Evolutionary conservation across 2,888 invertebrate species (phyloP), one percentile per base, ranked within the genome.

Genomic region (Polylopha cassiicola): DNA sequence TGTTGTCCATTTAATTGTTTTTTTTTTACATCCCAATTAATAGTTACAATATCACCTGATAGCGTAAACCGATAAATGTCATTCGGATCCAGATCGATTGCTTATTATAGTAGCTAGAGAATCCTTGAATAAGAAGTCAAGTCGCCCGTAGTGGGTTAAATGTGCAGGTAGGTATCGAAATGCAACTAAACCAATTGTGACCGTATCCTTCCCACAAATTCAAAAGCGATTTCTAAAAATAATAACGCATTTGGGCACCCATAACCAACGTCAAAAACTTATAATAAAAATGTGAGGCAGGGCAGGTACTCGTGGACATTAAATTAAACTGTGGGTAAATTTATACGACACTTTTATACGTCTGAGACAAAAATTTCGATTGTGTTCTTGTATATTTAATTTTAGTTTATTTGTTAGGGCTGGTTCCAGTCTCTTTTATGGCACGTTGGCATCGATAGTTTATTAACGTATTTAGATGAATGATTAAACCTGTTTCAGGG

Each of bases 291-390:
- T 61, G 61, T 73, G 73, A 76, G 65, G 73, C 82, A 80, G 82
- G 65, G 72, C 82, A 81, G 84, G 80, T 80, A 82, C 81, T 73
- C 77, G 81, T 80, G 78, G 82, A 84, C 85, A 82, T 84, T 84
- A 85, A 85, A 84, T 85, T 81, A 82, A 84, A 82, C 72, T 81
- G 80, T 73, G 84, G 81, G 75, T 81, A 78, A 84, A 85, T 85
- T 85, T 85, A 84, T 85, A 85, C 82, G 85, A 85, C 85, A 84
- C 66, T 84, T 85, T 84, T 84, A 85, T 85, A 81, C 63, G 80
- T 61, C 74, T 82, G 84, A 85, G 84, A 85, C 85, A 85, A 84
- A 84, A 84, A 82, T 84, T 82, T 81, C 79, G 81, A 82, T 84
- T 85, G 84, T 84, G 63, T 69, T 73, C 78, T 75, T 84, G 82